A percentile compares a stretch with the other conserved stretches of the same genome.
Evolutionary conservation across 1,140 invertebrate genomes (phyloP).

Genomic region (Bombus haemorrhoidalis): DNA sequence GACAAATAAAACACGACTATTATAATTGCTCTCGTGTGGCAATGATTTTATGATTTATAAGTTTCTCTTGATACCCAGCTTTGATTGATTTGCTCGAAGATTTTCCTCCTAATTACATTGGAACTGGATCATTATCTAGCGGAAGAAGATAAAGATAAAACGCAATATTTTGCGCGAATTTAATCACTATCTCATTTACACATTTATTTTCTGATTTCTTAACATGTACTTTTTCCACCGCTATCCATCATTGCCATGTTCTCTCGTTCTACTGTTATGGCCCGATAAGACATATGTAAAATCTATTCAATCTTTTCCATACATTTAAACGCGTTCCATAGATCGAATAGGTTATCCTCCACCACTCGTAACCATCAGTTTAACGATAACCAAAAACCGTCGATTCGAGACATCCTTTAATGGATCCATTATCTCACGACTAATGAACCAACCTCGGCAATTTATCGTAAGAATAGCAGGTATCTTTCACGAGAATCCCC

Average conservation of each 20-base stretch:
- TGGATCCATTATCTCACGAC: constrained; percentile 1
- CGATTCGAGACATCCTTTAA: neutral
- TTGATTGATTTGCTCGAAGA: neutral
- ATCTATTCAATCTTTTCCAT: no score
- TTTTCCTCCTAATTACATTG: neutral
- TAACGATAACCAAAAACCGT: no score
- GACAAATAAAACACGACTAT: neutral
- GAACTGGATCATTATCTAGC: neutral
- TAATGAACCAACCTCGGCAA: constrained; percentile 6
- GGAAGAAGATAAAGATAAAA: neutral
- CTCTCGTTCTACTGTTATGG: no score
- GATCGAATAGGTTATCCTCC: no score
- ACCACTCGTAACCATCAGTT: no score
- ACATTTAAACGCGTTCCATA: no score
- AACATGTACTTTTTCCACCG: neutral
- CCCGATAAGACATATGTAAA: no score
- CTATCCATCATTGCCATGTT: neutral
- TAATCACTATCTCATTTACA: neutral
- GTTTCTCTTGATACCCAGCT: neutral
- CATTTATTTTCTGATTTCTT: neutral
- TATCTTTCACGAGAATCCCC: neutral
- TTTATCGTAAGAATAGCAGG: constrained; percentile 6
- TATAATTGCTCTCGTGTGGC: neutral
- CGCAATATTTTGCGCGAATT: neutral
- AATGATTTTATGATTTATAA: neutral